Evolutionary conservation across 2,113 vertebrate species (phyloP).

Genomic region (Campylomormyrus tamandua): DNA sequence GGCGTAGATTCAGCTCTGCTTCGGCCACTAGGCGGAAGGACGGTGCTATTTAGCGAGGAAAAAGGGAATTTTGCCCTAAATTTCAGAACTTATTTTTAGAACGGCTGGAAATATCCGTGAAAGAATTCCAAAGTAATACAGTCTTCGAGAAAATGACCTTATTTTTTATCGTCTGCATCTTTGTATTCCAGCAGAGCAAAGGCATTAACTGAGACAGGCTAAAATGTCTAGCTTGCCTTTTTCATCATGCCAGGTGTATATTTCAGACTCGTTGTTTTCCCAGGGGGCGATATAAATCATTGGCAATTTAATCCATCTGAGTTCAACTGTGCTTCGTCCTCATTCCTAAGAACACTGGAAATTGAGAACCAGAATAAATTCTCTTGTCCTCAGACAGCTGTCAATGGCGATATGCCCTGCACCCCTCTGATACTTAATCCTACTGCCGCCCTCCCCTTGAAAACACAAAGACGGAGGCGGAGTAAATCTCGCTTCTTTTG

Average conservation of each 20-base stretch:
- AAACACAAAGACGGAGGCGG: not conserved
- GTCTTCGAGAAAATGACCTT: not conserved
- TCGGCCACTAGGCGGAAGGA: not conserved
- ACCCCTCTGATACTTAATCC: not conserved
- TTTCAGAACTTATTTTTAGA: constrained; percentile 14
- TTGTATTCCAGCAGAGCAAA: not conserved
- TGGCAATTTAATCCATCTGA: not conserved
- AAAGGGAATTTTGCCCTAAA: not conserved
- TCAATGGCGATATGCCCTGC: not conserved
- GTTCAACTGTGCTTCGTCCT: not conserved
- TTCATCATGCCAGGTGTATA: not conserved
- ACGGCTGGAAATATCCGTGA: not conserved
- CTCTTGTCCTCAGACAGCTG: not conserved
- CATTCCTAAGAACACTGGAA: not conserved
- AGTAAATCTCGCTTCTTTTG: not conserved
- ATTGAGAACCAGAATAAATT: constrained; percentile 10
- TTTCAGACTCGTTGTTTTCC: not conserved
- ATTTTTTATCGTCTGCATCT: not conserved
- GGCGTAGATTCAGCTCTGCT: not conserved
- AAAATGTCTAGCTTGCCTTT: not conserved
- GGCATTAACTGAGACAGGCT: not conserved
- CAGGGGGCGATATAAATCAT: not conserved
- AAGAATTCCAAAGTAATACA: not conserved
- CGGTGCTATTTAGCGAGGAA: not conserved
- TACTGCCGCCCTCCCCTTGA: not conserved